These are phyloP conservation scores for Brachyhypopomus occidentalis DNA, from an alignment of 2,113 vertebrate genomes.

Conservation along the genomic window DNA sequence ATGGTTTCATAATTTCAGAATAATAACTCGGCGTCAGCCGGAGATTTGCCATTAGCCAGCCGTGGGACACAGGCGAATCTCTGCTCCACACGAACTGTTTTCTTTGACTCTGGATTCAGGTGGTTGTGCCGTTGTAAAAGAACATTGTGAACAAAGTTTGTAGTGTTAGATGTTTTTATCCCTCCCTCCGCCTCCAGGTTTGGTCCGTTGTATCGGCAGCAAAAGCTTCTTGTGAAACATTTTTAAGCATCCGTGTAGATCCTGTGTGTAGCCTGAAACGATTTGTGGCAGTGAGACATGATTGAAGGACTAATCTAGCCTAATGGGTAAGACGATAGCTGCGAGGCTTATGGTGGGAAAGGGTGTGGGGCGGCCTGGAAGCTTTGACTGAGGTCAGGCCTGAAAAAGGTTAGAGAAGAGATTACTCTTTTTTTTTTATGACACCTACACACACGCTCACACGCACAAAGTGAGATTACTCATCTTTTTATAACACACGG, in stretches of 20 bases:
- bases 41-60: conserved; percentile 67
- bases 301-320: conserved; percentile 35
- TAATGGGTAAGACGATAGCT: conserved; percentile 40
- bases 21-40: conserved; percentile 70
- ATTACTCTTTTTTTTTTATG: conserved; percentile 65
- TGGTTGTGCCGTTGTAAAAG: conserved; percentile 26
- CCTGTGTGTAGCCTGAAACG: conserved; percentile 8
- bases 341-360: conserved; percentile 21
- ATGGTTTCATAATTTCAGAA: conserved; percentile 76
- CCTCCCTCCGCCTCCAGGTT: too few species aligned
- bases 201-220: neutral
- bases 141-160: conserved; percentile 8
- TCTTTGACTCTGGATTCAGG: conserved; percentile 33
- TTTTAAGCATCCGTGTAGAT: neutral
- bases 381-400: conserved; percentile 42
- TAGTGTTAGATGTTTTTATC: neutral
- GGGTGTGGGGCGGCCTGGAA: neutral
- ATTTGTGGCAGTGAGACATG: conserved; percentile 19
- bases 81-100: conserved; percentile 28
- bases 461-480: conserved; percentile 56
- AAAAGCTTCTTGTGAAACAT: conserved; percentile 6
- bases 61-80: conserved; percentile 24
- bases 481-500: conserved; percentile 56
- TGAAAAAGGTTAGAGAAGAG: conserved; percentile 61
- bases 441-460: conserved; percentile 44